Evolutionary conservation across 2,888 invertebrate species (phyloP), one percentile per base, ranked within the genome.

Genomic region (Hirtodrosophila confusa): DNA sequence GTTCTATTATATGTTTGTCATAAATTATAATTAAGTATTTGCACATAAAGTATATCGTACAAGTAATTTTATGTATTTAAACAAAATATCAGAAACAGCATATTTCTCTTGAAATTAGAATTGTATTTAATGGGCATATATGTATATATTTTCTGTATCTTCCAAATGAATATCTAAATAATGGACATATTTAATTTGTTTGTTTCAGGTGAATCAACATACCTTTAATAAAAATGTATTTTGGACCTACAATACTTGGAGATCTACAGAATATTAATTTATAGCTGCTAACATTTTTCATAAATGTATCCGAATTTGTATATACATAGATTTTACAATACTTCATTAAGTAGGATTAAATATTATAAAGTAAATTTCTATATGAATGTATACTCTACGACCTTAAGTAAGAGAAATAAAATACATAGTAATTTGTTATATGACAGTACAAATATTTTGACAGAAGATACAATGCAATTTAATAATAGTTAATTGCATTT

Each of bases 201-300:
- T 33, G 62, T 90, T 90, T 53, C 86, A 90, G 90, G 90, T 88
- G 90, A 90, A 90, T 90, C 90, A 69, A 90, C 90, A 82, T 90
- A 90, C 83, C 88, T 90, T 76, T 90, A 84, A 89, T 53, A 58
- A 71, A 71, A 61, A 56, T 67, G 65, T 80, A 69, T 78, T 70
- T 75, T 66, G 68, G 73, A 79, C 69, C 83, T 75, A 61, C 64
- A 68, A 65, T 61, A 76, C 63, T 76, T 79, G 80, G 82, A 75
- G 75, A 86, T 82, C 75, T 86, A 54, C 68, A 75, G 61, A 57
- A 84, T 65, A 62, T 72, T 75, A 71, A 78, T 55, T 66, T 57
- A 64, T 68, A 80, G 69, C 58, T 84, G 63, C 77, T 80, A 77
- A 77, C 33, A 63, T 63, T 63, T 64, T 77, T 60, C 68, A 65